Evolutionary conservation across 2,888 invertebrate genomes (phyloP).

Genomic region (Chouioia cunea): DNA sequence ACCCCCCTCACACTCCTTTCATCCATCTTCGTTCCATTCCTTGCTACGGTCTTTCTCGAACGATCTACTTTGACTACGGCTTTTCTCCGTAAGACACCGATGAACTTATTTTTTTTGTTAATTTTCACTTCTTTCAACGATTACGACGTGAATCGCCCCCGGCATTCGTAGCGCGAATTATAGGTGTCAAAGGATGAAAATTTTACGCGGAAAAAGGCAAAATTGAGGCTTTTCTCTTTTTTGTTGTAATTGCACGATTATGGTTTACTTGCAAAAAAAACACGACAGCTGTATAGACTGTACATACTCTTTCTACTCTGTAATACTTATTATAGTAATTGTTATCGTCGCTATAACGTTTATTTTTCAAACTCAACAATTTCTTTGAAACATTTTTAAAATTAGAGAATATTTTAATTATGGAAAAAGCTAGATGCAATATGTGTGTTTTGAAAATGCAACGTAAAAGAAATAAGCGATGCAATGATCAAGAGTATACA

Average conservation of each 20-base stretch:
- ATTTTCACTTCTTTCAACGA: no score
- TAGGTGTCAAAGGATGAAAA: constrained; percentile 20
- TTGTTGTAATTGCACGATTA: constrained; percentile 15
- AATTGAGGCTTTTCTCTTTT: constrained; percentile 38
- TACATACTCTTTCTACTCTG: no score
- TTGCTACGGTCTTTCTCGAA: background rate
- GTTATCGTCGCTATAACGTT: no score
- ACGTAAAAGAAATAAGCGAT: background rate
- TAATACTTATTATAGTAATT: no score
- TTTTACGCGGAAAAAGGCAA: constrained; percentile 8
- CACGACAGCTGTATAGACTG: no score
- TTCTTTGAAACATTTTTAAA: no score
- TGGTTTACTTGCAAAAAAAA: background rate
- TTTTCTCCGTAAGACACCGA: background rate
- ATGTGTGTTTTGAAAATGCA: background rate
- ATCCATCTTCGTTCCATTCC: background rate
- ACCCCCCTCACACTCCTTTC: background rate
- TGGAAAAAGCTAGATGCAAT: no score
- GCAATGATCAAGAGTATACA: background rate
- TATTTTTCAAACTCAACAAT: no score
- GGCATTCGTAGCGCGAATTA: constrained; percentile 18
- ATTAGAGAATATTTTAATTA: no score
- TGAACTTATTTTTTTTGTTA: background rate
- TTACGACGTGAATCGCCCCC: constrained; percentile 17
- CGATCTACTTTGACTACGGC: constrained; percentile 15